Evolutionary conservation across 2,888 invertebrate species (phyloP).

Genomic region (Macrosoma leucophasiata): DNA sequence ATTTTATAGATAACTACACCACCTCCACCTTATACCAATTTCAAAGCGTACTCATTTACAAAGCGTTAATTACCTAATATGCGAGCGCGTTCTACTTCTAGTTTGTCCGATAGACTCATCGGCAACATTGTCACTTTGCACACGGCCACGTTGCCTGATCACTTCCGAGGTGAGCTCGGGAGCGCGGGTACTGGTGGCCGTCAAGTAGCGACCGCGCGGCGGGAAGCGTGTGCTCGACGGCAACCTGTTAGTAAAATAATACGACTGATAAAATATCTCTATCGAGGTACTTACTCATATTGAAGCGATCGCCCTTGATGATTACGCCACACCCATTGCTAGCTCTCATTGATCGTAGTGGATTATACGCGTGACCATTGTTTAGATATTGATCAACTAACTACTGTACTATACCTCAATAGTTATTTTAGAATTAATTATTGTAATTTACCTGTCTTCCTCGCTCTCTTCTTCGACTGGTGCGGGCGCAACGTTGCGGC

Average conservation of each 20-base stretch:
- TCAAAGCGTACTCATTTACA: neutral
- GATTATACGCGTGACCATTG: no score
- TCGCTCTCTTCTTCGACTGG: conserved; percentile 71
- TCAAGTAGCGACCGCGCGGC: conserved; percentile 78
- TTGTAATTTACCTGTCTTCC: conserved; percentile 70
- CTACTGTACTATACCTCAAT: no score
- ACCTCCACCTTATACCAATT: neutral
- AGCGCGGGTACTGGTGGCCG: conserved; percentile 52
- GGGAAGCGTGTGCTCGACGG: conserved; percentile 92
- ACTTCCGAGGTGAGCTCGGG: conserved; percentile 66
- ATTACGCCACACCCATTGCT: no score
- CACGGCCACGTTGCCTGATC: conserved; percentile 53
- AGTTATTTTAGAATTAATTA: no score
- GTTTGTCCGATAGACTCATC: conserved; percentile 68
- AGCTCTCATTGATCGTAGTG: no score
- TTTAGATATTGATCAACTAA: no score
- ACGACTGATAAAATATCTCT: no score
- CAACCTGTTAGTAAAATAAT: conserved; percentile 65
- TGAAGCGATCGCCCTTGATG: no score
- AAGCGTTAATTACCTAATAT: conserved; percentile 61
- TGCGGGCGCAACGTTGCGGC: conserved; percentile 62
- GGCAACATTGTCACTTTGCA: conserved; percentile 60
- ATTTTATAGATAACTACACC: neutral
- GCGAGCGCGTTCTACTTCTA: conserved; percentile 75
- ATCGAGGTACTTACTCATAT: no score